These are phyloP conservation scores for Odontocolon sp. DNA, from an alignment of 2,888 invertebrate species.

Conservation along the genomic window DNA sequence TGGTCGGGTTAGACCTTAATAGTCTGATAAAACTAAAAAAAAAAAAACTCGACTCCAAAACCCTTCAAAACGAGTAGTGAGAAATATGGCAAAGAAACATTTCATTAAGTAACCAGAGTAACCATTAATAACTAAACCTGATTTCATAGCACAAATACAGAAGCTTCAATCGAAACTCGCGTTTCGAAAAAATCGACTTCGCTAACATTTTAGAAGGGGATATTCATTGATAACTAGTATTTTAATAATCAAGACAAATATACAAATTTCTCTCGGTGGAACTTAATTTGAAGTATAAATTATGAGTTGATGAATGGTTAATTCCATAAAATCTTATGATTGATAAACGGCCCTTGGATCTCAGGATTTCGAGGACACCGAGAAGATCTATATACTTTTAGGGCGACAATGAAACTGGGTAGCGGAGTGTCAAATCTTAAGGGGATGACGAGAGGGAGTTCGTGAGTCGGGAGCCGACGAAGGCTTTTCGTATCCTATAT, in stretches of 20 bases:
- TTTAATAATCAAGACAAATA: not conserved
- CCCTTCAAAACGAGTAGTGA: too few species aligned
- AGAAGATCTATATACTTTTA: not conserved
- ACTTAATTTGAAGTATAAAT: not conserved
- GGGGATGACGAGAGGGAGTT: not conserved
- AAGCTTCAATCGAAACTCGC: too few species aligned
- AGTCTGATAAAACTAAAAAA: not conserved
- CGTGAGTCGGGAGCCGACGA: not conserved
- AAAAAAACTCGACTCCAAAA: not conserved
- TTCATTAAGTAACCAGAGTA: too few species aligned
- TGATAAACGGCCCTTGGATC: not conserved
- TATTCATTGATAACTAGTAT: too few species aligned
- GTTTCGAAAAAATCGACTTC: too few species aligned
- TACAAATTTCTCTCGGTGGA: not conserved
- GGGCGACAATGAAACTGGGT: not conserved
- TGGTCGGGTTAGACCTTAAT: too few species aligned
- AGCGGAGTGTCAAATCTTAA: constrained; percentile 18
- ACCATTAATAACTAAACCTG: too few species aligned
- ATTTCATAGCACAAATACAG: too few species aligned
- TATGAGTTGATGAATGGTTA: not conserved
- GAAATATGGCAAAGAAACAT: too few species aligned
- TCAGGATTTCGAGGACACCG: constrained; percentile 1
- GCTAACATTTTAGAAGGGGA: too few species aligned
- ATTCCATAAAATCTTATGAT: not conserved
- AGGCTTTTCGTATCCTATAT: constrained; percentile 15